Evolutionary conservation across 2,888 invertebrate genomes (phyloP).

Genomic region (Cheilosia vernalis): DNA sequence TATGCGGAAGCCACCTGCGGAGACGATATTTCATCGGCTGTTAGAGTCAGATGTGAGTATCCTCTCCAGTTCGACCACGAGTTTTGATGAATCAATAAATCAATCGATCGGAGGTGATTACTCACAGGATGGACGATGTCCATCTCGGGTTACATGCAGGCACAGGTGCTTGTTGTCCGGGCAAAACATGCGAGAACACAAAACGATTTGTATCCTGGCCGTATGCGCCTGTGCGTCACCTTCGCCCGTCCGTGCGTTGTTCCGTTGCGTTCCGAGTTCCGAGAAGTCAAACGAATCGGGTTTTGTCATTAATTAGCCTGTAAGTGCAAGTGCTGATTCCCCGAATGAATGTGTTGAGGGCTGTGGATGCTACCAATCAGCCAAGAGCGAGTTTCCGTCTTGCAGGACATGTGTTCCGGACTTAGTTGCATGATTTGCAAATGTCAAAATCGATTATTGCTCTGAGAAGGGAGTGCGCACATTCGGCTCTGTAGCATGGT

Average conservation of each 20-base stretch:
- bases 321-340: conserved; percentile 74
- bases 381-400: conserved; percentile 33
- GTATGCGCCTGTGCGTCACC: conserved; percentile 55
- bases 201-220: conserved; percentile 71
- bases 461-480: background rate
- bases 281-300: conserved; percentile 72
- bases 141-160: conserved; percentile 59
- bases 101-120: conserved; percentile 73
- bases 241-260: conserved; percentile 8
- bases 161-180: conserved; percentile 71
- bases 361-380: conserved; percentile 72
- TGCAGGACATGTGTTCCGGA: conserved; percentile 69
- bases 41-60: conserved; percentile 59
- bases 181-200: conserved; percentile 53
- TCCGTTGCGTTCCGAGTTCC: conserved; percentile 27
- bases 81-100: conserved; percentile 75
- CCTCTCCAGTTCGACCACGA: conserved; percentile 66
- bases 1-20: conserved; percentile 75
- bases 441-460: conserved; percentile 72
- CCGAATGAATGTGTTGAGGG: conserved; percentile 75
- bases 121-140: conserved; percentile 58
- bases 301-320: conserved; percentile 72
- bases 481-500: background rate
- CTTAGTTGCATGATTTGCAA: conserved; percentile 65
- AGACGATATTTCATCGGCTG: conserved; percentile 73